These are phyloP conservation scores for Scelioninae gen. 1 DNA, from an alignment of 2,888 invertebrate species.

Conservation along the genomic window DNA sequence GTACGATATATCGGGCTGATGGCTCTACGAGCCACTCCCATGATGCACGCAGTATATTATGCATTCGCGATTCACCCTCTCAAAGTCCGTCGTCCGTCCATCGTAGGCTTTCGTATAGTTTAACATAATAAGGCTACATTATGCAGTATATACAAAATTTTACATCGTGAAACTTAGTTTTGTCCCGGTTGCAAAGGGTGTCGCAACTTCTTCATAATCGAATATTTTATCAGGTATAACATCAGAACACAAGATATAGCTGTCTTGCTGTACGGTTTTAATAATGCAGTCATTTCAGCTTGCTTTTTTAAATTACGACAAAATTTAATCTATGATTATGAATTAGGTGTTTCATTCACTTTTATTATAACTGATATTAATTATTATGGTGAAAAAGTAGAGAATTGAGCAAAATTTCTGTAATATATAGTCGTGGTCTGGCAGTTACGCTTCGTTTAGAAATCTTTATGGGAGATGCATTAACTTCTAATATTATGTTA, in stretches of 20 bases:
- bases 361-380: too few relatives aligned
- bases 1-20: conserved; percentile 71
- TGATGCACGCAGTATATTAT: conserved; percentile 73
- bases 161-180: conserved; percentile 58
- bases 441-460: too few relatives aligned
- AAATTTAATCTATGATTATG: too few relatives aligned
- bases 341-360: too few relatives aligned
- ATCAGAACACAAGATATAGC: conserved; percentile 6
- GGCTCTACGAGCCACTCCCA: conserved; percentile 45
- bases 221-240: conserved; percentile 34
- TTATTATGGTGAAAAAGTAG: too few relatives aligned
- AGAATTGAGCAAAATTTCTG: too few relatives aligned
- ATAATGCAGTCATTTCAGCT: too few relatives aligned
- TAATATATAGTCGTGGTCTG: too few relatives aligned
- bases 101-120: conserved; percentile 79
- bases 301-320: too few relatives aligned
- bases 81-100: conserved; percentile 68
- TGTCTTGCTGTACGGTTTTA: too few relatives aligned
- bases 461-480: too few relatives aligned
- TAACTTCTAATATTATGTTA: too few relatives aligned
- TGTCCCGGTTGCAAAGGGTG: conserved; percentile 16
- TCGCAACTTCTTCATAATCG: conserved; percentile 43
- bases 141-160: conserved; percentile 81
- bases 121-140: conserved; percentile 82
- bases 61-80: conserved; percentile 75